Base-by-base conservation (phyloP, 2,888 invertebrate species). In the Argynnis bischoffii region DNA sequence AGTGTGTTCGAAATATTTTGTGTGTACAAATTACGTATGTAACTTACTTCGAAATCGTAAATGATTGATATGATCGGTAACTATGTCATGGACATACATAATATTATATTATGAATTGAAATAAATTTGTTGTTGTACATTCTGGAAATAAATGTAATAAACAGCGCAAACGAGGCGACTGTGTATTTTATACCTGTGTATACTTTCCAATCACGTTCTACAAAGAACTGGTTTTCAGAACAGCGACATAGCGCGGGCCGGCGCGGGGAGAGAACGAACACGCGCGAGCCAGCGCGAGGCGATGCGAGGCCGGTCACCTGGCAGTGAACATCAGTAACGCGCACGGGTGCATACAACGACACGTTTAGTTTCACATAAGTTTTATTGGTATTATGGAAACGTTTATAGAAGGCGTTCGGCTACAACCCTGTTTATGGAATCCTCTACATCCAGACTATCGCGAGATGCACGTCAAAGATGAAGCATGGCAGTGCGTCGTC, bases 401-500 rank as follows among this genome's bases (percentile, higher is more conserved):
- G 60, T 88, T 91, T 66, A 91, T 92, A 77, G 87, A 88, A 78
- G 81, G 82, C 18, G 90, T 92, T 14, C 84, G 90, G 54, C 74
- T 78, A 21, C 84, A 90, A 63, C 89, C 89, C 13, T 90, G 90
- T 71, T 75, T 92, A 2, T 92, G 91, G 91, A 89, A 92, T 70
- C 90, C 91, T 0, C 78, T 86, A 67, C 87, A 90, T 70, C 86
- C 86, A 1, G 88, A 89, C 69, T 90, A 91, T 69, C 82, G 89
- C 13, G 90, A 90, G 72, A 81, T 83, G 75, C 81, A 84, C 35
- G 79, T 85, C 11, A 84, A 90, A 72, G 89, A 90, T 35, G 84
- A 84, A 56, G 90, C 91, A 48, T 92, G 91, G 91, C 85, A 86
- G 59, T 79, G 79, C 64, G 86, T 92, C 41, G 86, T 90, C n/a